Percentiles rank a stretch among this genome's conserved stretches.
Conservation (phyloP, 2,888 invertebrate species). For the Amitus sp. region DNA sequence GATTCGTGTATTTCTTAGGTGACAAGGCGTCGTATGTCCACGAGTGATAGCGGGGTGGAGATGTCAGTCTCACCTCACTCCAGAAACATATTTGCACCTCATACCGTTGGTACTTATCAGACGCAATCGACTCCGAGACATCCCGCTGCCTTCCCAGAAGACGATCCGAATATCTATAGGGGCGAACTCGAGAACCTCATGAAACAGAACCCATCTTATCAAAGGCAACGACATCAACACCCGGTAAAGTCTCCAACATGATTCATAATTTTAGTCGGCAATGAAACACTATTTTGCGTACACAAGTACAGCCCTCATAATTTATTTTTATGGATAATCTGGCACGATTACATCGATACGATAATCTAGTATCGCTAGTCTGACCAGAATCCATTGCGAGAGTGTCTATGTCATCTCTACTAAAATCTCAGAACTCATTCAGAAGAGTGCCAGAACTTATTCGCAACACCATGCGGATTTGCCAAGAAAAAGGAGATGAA, state of each 20-base stretch:
- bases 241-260: constrained; percentile 47
- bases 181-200: constrained; percentile 85
- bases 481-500: no score
- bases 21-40: constrained; percentile 69
- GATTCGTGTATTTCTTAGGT: constrained; percentile 48
- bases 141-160: constrained; percentile 69
- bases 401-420: no score
- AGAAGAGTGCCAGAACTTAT: no score
- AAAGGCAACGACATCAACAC: constrained; percentile 57
- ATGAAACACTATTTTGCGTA: constrained; percentile 2
- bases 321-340: no score
- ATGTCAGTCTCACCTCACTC: constrained; percentile 62
- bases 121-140: constrained; percentile 55
- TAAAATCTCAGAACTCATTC: no score
- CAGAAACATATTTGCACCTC: constrained; percentile 59
- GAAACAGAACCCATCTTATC: constrained; percentile 78
- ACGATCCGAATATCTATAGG: constrained; percentile 74
- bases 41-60: constrained; percentile 68
- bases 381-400: no score
- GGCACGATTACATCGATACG: no score
- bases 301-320: no score
- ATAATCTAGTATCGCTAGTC: no score
- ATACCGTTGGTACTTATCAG: constrained; percentile 56
- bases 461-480: no score
- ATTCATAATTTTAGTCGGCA: constrained; percentile 1